A percentile compares a stretch with the other conserved stretches of the same genome.
Conservation (phyloP, 2,888 invertebrate species). For the Pelosia muscerda region DNA sequence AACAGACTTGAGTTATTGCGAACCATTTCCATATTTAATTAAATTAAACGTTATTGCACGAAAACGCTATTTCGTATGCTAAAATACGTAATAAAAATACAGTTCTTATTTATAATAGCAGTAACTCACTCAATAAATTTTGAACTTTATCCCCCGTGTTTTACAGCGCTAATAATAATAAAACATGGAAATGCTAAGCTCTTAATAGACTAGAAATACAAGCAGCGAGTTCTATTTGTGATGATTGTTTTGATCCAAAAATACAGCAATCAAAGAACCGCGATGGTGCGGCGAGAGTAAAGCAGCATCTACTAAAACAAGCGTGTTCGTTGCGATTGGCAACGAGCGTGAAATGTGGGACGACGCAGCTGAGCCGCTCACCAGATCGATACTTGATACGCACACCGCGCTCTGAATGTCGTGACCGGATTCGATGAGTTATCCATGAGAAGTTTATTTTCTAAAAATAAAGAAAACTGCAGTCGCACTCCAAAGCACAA, state of each 20-base stretch:
- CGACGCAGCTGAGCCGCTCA: constrained; percentile 77
- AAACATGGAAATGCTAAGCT: constrained; percentile 54
- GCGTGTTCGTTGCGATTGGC: constrained; percentile 69
- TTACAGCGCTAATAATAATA: constrained; percentile 44
- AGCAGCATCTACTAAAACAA: constrained; percentile 56
- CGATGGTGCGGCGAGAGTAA: constrained; percentile 51
- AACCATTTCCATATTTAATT: constrained; percentile 10
- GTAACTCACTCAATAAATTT: constrained; percentile 30
- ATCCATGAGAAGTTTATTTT: constrained; percentile 56
- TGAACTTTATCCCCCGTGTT: constrained; percentile 34
- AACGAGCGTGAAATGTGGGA: constrained; percentile 79
- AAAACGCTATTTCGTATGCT: constrained; percentile 5
- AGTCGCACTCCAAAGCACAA: constrained; percentile 35
- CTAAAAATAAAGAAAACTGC: constrained; percentile 56
- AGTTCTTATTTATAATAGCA: constrained; percentile 20
- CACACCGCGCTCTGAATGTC: constrained; percentile 77
- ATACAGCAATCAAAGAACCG: constrained; percentile 50
- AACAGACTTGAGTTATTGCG: not conserved
- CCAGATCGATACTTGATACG: constrained; percentile 84
- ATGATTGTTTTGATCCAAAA: constrained; percentile 62
- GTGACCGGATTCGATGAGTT: constrained; percentile 73
- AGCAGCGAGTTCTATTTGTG: constrained; percentile 53
- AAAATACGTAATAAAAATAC: constrained; percentile 11
- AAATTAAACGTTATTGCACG: constrained; percentile 8
- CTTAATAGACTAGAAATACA: constrained; percentile 54